Conservation (phyloP, 2,113 vertebrate species). For the Sapajus apella region DNA sequence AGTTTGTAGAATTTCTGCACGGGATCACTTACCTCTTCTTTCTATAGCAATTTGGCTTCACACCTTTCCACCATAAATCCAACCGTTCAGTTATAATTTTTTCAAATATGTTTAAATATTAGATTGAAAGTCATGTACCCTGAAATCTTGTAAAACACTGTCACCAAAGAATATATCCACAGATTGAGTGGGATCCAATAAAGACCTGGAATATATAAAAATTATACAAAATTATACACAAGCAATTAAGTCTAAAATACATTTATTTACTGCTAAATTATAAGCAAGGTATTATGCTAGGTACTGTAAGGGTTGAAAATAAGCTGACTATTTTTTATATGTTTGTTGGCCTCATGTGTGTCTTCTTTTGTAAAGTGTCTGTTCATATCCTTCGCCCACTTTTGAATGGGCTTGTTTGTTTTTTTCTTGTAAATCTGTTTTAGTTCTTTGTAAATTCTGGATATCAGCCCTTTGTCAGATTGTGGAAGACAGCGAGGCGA, state of each 20-base stretch:
- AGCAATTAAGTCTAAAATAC: slow-evolving; percentile 23
- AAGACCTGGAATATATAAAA: not conserved
- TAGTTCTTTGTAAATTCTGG: too few species aligned
- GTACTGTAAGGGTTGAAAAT: not conserved
- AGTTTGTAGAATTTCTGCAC: slow-evolving; percentile 11
- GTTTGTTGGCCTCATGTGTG: too few species aligned
- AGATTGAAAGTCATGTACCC: not conserved
- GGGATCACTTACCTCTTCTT: slow-evolving; percentile 22
- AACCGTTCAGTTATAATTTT: not conserved
- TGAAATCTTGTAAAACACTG: slow-evolving; percentile 23
- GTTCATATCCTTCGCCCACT: too few species aligned
- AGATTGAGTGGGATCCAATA: not conserved
- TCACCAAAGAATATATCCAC: slow-evolving; percentile 17
- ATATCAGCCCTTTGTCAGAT: too few species aligned
- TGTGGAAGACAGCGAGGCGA: too few species aligned
- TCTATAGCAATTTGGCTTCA: slow-evolving; percentile 12
- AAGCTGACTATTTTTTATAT: not conserved
- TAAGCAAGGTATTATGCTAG: not conserved
- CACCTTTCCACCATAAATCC: not conserved
- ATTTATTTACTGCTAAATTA: not conserved
- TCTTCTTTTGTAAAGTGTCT: too few species aligned
- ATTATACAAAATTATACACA: slow-evolving; percentile 10
- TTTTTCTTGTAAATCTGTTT: too few species aligned
- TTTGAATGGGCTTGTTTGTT: too few species aligned
- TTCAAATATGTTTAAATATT: slow-evolving; percentile 33